Base-by-base conservation (phyloP, 2,113 vertebrate species). In the Platanista minor region DNA sequence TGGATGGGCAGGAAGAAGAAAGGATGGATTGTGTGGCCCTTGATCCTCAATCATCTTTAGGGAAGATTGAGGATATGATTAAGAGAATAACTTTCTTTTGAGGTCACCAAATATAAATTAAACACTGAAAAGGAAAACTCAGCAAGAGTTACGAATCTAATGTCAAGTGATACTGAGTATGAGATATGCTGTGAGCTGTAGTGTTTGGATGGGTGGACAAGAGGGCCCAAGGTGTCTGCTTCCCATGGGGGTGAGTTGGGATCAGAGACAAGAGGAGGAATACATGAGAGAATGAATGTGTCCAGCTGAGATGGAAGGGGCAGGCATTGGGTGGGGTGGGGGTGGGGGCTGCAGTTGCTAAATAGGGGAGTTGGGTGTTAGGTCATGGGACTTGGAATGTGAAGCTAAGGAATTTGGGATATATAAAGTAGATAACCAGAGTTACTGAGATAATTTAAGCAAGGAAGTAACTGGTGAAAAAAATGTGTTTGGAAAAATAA, bases 1-100 rank as follows among this genome's bases (percentile, higher is more conserved):
- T 69, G 14, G 23, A 2, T 90, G 17, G 25, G 49, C 52, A 78
- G 20, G 43, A 90, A 90, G 25, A 77, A 62, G 71, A 94, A 77
- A 77, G n/a, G 18, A 6, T 80, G 21, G 13, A 8, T 8, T 46
- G 36, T 41, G 36, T 94, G 43, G n/a, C 12, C 59, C 10, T 84
- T 94, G 29, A 29, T 69, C 6, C 5, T 13, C 17, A 62, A 17
- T 74, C 31, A 72, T 93, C 36, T 94, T 88, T 91, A 61, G 88
- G 54, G 69, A 92, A 87, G 21, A 33, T 25, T 71, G 66, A 57
- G 12, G 49, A 67, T 66, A 52, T 4, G 9, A 61, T 46, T 83
- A 67, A 78, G 14, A 82, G 29, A 74, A 11, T 8, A 88, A 61
- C 13, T 87, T 87, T 94, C 27, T 93, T 95, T 90, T 27, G 80